A percentile compares a stretch with the other conserved stretches of the same genome.
phyloP scores from a whole-genome alignment of 2,113 vertebrate genomes.

The Parus major region DNA sequence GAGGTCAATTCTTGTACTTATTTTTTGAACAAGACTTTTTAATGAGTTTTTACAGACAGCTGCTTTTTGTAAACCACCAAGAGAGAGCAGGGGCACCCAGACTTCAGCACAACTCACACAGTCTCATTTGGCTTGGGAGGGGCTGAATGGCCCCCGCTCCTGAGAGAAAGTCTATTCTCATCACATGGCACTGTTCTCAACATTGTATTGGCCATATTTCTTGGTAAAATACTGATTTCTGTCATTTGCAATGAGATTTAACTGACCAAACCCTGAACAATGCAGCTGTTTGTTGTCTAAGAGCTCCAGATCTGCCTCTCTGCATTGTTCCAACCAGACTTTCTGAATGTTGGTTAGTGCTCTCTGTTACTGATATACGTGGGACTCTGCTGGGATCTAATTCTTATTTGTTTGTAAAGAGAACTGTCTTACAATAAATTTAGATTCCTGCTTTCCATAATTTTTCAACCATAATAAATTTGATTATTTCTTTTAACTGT shows the following conservation, averaged over 20 bases:
- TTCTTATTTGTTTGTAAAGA: background rate
- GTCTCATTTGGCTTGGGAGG: background rate
- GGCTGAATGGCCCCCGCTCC: background rate
- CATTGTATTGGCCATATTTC: background rate
- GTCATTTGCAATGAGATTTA: background rate
- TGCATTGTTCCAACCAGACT: background rate
- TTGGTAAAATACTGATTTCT: background rate
- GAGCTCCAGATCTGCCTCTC: background rate
- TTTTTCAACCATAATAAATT: background rate
- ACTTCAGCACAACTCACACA: background rate
- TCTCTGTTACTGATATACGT: too few species aligned
- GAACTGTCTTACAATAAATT: background rate
- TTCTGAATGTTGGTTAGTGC: background rate
- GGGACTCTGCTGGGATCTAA: background rate
- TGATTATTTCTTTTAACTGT: background rate
- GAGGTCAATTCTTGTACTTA: background rate
- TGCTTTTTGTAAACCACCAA: background rate
- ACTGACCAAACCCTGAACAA: background rate
- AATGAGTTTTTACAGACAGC: background rate
- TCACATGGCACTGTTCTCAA: background rate
- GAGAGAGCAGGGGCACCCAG: background rate
- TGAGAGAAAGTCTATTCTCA: background rate
- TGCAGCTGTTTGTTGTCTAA: background rate
- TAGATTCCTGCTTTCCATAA: background rate
- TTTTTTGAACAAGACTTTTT: constrained; percentile 20